Base-by-base conservation (phyloP, 2,888 invertebrate species). In the Drosophila neutralis region DNA sequence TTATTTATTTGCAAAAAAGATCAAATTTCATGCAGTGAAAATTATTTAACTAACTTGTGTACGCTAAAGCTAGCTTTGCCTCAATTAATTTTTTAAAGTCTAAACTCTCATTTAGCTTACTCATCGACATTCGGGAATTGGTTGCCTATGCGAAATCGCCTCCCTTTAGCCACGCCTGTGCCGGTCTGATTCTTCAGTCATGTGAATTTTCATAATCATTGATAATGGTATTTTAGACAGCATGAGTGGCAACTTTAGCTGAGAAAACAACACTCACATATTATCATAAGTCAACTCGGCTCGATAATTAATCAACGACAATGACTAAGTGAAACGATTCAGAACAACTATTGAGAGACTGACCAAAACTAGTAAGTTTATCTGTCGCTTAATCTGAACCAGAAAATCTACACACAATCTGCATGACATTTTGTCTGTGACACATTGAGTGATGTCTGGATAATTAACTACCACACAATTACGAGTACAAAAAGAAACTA, bases 361-460 rank as follows among this genome's bases (percentile, higher is more conserved):
- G 74, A 40, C 31, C 58, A 36, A 59, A 62, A 36, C 51, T 58
- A 38, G 27, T 5, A 36, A 60, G 36, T 54, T 54, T 45, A 35
- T 68, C 42, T 15, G 35, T 57, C 36, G 51, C 60, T 66, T 40
- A n/a, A 56, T 56, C 57, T 45, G 13, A 53, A 29, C 48, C 31
- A 13, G 45, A 13, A 33, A 45, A 42, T 24, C 29, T 35, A 48
- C 45, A 36, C 33, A 59, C 24, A 59, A 58, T 58, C 56, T 52
- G 33, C 49, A 57, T 72, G 78, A 80, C 77, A 77, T 78, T 79
- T 76, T 68, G 80, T 33, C 54, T 65, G 77, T 71, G 84, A 89
- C 87, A 89, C 72, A 82, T 84, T 90, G 90, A 89, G 73, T 78
- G 89, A 87, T 89, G 87, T 76, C 78, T 67, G 88, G 75, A 57